Evolutionary conservation across 2,888 invertebrate species (phyloP).

Genomic region (Tipula lateralis): DNA sequence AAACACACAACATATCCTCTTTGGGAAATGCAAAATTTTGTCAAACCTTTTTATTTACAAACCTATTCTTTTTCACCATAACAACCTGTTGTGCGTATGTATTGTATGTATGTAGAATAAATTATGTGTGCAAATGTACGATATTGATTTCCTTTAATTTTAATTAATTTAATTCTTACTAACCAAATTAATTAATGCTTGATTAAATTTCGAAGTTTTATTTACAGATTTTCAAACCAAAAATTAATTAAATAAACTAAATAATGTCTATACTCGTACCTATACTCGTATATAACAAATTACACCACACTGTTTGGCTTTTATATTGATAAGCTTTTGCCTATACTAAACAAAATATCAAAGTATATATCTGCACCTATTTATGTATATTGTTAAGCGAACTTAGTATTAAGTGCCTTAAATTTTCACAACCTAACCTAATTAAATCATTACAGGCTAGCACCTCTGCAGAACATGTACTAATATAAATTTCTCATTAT

Average conservation of each 20-base stretch:
- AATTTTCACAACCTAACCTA: not conserved
- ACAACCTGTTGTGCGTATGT: not conserved
- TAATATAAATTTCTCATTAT: not conserved
- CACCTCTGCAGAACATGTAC: not conserved
- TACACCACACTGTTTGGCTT: conserved; percentile 24
- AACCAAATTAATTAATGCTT: not conserved
- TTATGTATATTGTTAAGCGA: no score
- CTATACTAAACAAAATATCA: not conserved
- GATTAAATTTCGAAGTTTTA: not conserved
- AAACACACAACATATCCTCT: not conserved
- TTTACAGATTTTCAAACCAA: not conserved
- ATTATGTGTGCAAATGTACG: not conserved
- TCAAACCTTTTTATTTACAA: not conserved
- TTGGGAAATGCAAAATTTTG: not conserved
- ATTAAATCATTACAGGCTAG: not conserved
- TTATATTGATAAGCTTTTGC: conserved; percentile 7
- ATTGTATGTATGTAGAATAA: not conserved
- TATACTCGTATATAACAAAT: not conserved
- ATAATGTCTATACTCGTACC: not conserved
- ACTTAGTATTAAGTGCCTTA: not conserved
- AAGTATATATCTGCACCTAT: not conserved
- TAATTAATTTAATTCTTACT: not conserved
- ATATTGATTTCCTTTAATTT: not conserved
- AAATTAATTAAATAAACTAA: not conserved
- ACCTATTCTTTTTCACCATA: not conserved